phyloP scores from a whole-genome alignment of 37 sponge, comb jelly and placozoan genomes.

The Ephydatia muelleri region DNA sequence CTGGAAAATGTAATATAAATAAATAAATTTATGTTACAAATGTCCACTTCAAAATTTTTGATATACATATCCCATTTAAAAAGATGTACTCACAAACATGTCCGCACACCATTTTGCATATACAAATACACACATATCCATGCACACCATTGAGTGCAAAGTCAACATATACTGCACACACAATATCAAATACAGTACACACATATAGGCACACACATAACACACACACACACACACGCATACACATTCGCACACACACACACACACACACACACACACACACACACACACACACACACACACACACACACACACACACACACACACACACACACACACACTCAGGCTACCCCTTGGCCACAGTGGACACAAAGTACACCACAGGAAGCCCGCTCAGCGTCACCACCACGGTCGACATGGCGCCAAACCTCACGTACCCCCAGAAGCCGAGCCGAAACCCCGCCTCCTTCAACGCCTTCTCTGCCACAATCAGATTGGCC shows the following conservation, averaged over 20 bases:
- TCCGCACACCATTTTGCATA: no score
- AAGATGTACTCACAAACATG: no score
- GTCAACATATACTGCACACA: no score
- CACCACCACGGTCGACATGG: slow-evolving; percentile 73
- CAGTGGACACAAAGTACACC: slow-evolving; percentile 61
- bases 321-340: not conserved
- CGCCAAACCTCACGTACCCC: slow-evolving; percentile 80
- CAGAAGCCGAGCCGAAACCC: slow-evolving; percentile 70
- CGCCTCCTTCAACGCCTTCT: slow-evolving; percentile 65
- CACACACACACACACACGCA: no score
- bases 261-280: not conserved
- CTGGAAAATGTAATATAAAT: no score
- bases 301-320: not conserved
- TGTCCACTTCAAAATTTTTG: no score
- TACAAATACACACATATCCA: no score
- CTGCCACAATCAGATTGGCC: slow-evolving; percentile 90
- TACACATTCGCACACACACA: not conserved
- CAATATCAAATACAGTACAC: no score
- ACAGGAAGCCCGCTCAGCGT: slow-evolving; percentile 66
- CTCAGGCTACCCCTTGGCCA: not conserved
- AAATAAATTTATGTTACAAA: no score
- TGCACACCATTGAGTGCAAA: no score
- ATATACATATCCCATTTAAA: no score
- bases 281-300: not conserved
- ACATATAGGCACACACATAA: no score